phyloP scores from a whole-genome alignment of 2,113 vertebrate species.

The Rhabdornis inornatus region DNA sequence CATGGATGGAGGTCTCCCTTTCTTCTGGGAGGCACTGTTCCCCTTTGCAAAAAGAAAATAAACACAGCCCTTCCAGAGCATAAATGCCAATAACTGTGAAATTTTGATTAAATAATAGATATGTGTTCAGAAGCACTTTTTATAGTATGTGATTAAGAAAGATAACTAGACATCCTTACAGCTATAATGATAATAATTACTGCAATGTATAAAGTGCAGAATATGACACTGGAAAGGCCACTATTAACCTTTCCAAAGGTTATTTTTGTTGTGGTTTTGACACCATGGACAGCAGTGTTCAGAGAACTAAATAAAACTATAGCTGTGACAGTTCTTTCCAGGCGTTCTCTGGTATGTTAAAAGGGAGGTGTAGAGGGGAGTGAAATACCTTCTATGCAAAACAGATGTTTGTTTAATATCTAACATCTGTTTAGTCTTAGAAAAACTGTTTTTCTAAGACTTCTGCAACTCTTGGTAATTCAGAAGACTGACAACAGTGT shows the following conservation, averaged over 20 bases:
- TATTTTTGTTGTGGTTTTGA: constrained; percentile 78
- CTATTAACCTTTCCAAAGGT: constrained; percentile 92
- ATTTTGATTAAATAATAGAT: constrained; percentile 99
- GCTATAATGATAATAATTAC: constrained; percentile 99
- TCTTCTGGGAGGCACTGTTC: constrained; percentile 78
- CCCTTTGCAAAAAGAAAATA: constrained; percentile 89
- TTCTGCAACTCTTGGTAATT: constrained; percentile 71
- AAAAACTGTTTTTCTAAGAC: constrained; percentile 69
- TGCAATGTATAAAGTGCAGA: constrained; percentile 81
- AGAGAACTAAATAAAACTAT: constrained; percentile 71
- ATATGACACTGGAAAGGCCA: constrained; percentile 94
- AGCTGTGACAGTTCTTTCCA: constrained; percentile 45
- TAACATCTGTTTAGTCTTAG: constrained; percentile 72
- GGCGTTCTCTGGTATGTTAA: constrained; percentile 17
- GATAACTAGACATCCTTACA: constrained; percentile 94
- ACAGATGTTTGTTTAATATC: constrained; percentile 76
- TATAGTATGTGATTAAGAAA: constrained; percentile 91
- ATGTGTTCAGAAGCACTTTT: constrained; percentile 88
- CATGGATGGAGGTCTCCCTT: constrained; percentile 68
- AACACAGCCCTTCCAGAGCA: constrained; percentile 85
- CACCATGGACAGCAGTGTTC: constrained; percentile 74
- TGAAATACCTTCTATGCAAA: constrained; percentile 67
- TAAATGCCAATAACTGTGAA: constrained; percentile 86
- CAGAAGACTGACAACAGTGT: constrained; percentile 61
- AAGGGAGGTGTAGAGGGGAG: neutral